Percentiles rank a stretch among this genome's conserved stretches.
Evolutionary conservation across 2,888 invertebrate genomes (phyloP).

Genomic region (Mactromeris polynyma): DNA sequence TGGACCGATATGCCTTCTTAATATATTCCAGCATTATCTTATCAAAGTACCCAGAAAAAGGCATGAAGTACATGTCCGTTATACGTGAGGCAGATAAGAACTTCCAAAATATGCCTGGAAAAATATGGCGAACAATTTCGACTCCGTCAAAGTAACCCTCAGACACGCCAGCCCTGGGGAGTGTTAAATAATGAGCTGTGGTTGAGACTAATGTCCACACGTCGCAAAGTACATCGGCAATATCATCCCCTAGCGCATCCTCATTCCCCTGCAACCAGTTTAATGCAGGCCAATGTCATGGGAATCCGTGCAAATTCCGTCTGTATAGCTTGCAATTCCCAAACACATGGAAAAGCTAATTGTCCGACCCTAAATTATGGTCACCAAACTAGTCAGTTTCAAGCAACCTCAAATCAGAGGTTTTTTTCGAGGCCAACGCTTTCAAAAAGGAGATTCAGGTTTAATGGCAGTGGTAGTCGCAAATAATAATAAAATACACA

Average conservation of each 20-base stretch:
- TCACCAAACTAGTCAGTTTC: neutral
- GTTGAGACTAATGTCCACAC: neutral
- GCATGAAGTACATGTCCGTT: conserved; percentile 16
- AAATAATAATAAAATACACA: neutral
- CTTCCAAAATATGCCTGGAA: neutral
- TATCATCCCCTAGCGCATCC: neutral
- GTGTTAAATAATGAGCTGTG: neutral
- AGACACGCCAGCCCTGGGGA: neutral
- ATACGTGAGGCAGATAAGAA: neutral
- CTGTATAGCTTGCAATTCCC: neutral
- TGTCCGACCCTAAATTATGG: neutral
- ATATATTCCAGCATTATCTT: conserved; percentile 22
- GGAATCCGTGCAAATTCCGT: neutral
- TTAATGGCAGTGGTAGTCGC: neutral
- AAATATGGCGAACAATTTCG: conserved; percentile 33
- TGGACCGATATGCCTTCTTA: conserved; percentile 41
- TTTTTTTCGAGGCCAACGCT: neutral
- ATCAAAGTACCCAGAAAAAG: neutral
- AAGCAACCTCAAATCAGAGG: neutral
- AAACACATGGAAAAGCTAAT: neutral
- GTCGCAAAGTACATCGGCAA: neutral
- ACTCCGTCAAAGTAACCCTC: neutral
- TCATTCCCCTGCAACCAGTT: neutral
- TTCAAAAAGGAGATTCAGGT: no score
- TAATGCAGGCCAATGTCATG: neutral